Base-by-base conservation (phyloP, 2,113 vertebrate species). In the Falcunculus frontatus region DNA sequence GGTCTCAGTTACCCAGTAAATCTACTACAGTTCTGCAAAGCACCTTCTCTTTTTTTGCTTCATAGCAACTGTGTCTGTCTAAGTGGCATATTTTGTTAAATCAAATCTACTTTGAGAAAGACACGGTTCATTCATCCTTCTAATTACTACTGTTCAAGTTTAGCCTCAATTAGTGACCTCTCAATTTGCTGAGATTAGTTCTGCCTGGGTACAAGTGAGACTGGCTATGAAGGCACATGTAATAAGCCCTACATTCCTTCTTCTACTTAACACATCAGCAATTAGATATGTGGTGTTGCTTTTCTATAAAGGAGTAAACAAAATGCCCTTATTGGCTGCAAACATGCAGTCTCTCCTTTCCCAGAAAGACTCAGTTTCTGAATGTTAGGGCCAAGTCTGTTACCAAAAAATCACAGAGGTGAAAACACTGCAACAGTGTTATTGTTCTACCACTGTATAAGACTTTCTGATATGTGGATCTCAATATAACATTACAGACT, bases 91-190 rank as follows among this genome's bases (percentile, higher is more conserved):
- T 76, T 89, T 84, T 79, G 75, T 92, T 96, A 94, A 91, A 95
- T 95, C 49, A 93, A 53, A 83, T 60, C 65, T 85, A 49, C 76
- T 91, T 74, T 76, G 65, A 92, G 72, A 95, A 92, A 90, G 91
- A 85, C 68, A 47, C 72, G 60, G 56, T 74, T 88, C 79, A 41
- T 77, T 93, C 84, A 78, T 75, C 91, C 52, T 80, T 90, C 79
- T 95, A 79, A 96, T 94, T 87, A 81, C 65, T 82, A 1, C 50
- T 85, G 87, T 60, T 94, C 50, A 91, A 94, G 79, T 91, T 67
- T 67, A 85, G 82, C 65, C 60, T 78, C 89, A 79, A 7, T 87
- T 74, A 95, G 80, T 47, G 86, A 87, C 84, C 73, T 87, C 69
- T 79, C 81, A 50, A 33, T 95, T 92, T 87, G 33, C 77, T 76